Base-by-base conservation (phyloP, 2,797 vertebrate genomes). In the Muscicapa comitata region DNA sequence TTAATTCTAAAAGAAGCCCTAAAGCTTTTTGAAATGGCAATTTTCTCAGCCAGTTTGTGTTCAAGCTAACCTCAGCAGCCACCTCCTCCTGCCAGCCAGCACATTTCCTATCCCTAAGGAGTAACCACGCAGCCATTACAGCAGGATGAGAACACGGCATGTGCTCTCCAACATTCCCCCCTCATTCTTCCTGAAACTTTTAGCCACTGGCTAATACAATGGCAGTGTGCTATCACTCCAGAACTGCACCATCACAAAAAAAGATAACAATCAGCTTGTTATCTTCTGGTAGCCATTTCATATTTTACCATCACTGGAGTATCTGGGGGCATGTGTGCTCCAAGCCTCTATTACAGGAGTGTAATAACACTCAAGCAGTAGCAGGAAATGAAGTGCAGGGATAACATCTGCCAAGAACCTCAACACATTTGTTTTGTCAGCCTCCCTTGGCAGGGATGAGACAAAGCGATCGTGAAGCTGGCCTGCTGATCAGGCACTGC, bases 361-460 rank as follows among this genome's bases (percentile, higher is more conserved):
- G 5, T 68, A 94, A 75, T 78, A 94, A 90, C 8, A 59, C 55
- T 86, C 58, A 45, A 85, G 57, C 37, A 31, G 61, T 25, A 80
- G 26, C 94, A 96, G 94, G 94, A 94, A 96, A 96, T 95, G 51
- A 96, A 94, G 76, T 18, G 58, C 70, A 65, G 37, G 74, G 90
- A 96, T 92, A 95, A 94, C 72, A 94, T 94, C 94, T 94, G 82
- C 79, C 35, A 45, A 93, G 83, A 86, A 89, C 17, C 74, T 86
- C 70, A 75, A 51, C 62, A 75, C 90, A 93, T 95, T 91, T 95
- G 90, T 90, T 94, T 74, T 93, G 88, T 86, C 72, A n/a, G 62
- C 26, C 79, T 91, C 68, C 88, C 70, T 6, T 73, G 93, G 71
- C 84, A 95, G 65, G 48, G 72, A 59, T 2, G 35, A 88, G 73